Conservation (phyloP, 2,113 vertebrate species). For the Vulpes lagopus region DNA sequence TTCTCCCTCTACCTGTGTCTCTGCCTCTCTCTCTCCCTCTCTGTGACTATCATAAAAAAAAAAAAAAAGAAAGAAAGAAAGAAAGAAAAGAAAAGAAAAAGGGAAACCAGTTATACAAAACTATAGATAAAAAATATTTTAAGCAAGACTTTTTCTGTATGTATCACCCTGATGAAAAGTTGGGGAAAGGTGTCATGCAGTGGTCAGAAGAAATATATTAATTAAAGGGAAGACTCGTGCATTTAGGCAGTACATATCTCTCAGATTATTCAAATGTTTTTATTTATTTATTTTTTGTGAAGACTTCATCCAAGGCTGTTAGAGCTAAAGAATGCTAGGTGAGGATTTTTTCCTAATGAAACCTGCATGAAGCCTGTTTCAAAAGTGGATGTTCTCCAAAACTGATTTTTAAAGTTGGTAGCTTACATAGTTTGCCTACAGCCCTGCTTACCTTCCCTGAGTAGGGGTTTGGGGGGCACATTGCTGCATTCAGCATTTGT, state of each 20-base stretch:
- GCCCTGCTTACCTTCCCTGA: not conserved
- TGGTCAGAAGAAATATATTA: not conserved
- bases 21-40: no score
- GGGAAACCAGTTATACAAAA: not conserved
- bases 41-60: no score
- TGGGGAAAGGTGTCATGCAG: not conserved
- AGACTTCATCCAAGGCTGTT: not conserved
- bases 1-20: no score
- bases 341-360: not conserved
- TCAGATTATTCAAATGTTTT: not conserved
- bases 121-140: not conserved
- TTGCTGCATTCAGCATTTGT: not conserved
- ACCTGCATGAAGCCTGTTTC: not conserved
- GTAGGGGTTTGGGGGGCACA: not conserved
- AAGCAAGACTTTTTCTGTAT: not conserved
- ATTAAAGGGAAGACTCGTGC: not conserved
- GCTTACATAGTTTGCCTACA: not conserved
- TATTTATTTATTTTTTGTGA: not conserved
- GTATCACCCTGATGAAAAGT: not conserved
- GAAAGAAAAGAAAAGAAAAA: not conserved
- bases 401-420: not conserved
- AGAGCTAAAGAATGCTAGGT: not conserved
- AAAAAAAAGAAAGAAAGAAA: no score
- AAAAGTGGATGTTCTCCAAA: not conserved
- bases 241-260: not conserved